Base-by-base conservation (phyloP, 2,888 invertebrate species). In the Agriopis leucophaearia region DNA sequence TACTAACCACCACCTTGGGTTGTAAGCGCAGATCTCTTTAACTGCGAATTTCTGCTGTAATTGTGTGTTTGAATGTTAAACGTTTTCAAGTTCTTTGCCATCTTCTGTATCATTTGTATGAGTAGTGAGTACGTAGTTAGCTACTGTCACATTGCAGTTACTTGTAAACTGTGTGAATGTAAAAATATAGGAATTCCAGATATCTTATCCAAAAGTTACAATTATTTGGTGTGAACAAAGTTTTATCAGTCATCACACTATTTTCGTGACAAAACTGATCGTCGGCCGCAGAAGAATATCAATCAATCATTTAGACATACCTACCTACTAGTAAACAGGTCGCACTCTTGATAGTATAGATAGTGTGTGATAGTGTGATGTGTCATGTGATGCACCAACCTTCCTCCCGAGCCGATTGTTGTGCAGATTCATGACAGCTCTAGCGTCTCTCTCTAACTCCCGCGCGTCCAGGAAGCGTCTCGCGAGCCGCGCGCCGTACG, bases 351-450 rank as follows among this genome's bases (percentile, higher is more conserved):
- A 27, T 5, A 27, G 27, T 3, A 27, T 3, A 27, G 27, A n/a
- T n/a, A n/a, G n/a, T n/a, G n/a, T n/a, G n/a, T n/a, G n/a, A n/a
- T n/a, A n/a, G n/a, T n/a, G n/a, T n/a, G n/a, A n/a, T n/a, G n/a
- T n/a, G n/a, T n/a, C n/a, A 44, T 45, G 12, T 18, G 10, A 9
- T 27, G 10, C 13, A 35, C 83, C 85, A 78, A 99, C 99, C 97
- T 98, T 98, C 90, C 99, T 94, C 58, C 99, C 99, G 59, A 98
- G 99, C 82, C 97, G 96, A 94, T 99, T 99, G 90, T 99, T 99
- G 94, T 99, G 99, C 69, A 98, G 95, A 92, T 99, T 99, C 98
- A 99, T 99, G 80, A 98, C 95, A 68, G 98, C 97, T 64, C 99
- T 94, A n/a, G 97, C 97, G 84, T 98, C 98, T 0, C 96, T 96